Base-by-base conservation (phyloP, 2,113 vertebrate species). In the Eptesicus fuscus region DNA sequence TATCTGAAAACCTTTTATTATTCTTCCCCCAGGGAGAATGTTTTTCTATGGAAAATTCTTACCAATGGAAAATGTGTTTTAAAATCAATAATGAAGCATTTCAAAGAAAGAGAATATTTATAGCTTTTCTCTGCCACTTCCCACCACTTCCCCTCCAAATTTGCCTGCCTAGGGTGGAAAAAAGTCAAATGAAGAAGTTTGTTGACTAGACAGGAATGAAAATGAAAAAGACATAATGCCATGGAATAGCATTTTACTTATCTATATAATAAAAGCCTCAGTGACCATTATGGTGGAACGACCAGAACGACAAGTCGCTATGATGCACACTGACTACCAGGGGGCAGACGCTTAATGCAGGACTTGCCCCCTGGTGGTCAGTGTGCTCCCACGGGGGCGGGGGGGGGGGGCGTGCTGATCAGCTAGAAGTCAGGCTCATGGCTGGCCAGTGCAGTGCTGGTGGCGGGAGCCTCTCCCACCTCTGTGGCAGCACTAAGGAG, bases 11-110 rank as follows among this genome's bases (percentile, higher is more conserved):
- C 1, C 7, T 85, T 90, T 37, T 69, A 42, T 59, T 56, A 35
- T 22, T 80, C 49, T 65, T 49, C 8, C 83, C 16, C 14, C 0
- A 77, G 22, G 32, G 37, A 93, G 25, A 74, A 69, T 20, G 11
- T 87, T 85, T 87, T 82, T 12, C 22, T 30, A 76, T 70, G n/a
- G 23, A 47, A 74, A 61, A 74, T 70, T 83, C 67, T 90, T n/a
- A 23, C 63, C 49, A 49, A 40, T 91, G 12, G 71, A 67, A 88
- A 91, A 88, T 51, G 35, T 56, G 69, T 83, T 90, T 90, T 69
- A 30, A 96, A 94, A 25, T 84, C 18, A 59, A 53, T 35, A 84
- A 84, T 20, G 25, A 61, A 87, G 5, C 16, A 78, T 83, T 91
- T 40, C n/a, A 51, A n/a, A 23, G 42, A 40, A 85, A 83, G 22